These are phyloP conservation scores for Phyllotreta striolata DNA, from an alignment of 2,888 invertebrate genomes.

Conservation along the genomic window DNA sequence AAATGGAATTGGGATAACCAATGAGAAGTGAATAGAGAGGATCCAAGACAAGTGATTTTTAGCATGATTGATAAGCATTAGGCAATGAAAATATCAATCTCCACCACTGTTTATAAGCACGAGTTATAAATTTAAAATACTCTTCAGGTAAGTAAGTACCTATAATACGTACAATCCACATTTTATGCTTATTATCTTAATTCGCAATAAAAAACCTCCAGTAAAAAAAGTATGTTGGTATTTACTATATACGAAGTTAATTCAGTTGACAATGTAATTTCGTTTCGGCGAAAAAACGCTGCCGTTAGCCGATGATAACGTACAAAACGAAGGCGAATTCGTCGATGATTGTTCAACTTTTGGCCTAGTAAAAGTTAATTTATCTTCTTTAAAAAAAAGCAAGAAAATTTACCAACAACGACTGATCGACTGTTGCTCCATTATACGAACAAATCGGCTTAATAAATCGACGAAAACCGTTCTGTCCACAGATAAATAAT, in stretches of 20 bases:
- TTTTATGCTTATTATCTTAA: slow-evolving; percentile 29
- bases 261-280: slow-evolving; percentile 24
- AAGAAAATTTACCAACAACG: slow-evolving; percentile 6
- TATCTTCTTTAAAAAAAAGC: slow-evolving; percentile 5
- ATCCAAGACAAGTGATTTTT: too few species aligned
- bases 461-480: slow-evolving; percentile 5
- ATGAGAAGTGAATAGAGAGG: too few species aligned
- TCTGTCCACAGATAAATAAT: not conserved
- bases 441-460: slow-evolving; percentile 2
- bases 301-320: slow-evolving; percentile 1
- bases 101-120: too few species aligned
- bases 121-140: too few species aligned
- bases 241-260: not conserved
- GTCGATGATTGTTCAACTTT: slow-evolving; percentile 7
- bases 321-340: not conserved
- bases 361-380: slow-evolving; percentile 25
- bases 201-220: slow-evolving; percentile 23
- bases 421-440: not conserved
- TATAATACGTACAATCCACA: too few species aligned
- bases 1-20: too few species aligned
- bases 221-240: slow-evolving; percentile 5
- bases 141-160: too few species aligned
- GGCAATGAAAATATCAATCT: slow-evolving; percentile 20
- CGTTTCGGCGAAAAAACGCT: not conserved
- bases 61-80: not conserved